Percentiles rank a stretch among this genome's conserved stretches.
phyloP scores from a whole-genome alignment of 2,797 vertebrate genomes.

The Balearica regulorum region DNA sequence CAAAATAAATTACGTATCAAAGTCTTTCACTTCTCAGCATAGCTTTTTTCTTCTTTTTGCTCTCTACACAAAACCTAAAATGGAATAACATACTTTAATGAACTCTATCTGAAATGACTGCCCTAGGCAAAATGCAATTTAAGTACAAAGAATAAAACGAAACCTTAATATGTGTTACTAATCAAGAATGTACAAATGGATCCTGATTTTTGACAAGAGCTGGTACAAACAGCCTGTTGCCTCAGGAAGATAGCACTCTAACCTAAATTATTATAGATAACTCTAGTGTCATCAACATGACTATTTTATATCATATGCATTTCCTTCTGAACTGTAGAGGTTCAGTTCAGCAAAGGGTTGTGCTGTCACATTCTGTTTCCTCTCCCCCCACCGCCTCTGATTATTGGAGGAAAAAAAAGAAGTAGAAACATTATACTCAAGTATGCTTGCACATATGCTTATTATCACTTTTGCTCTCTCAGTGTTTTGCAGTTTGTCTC shows the following conservation, averaged over 20 bases:
- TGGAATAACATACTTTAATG: slow-evolving; percentile 48
- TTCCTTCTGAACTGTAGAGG: neutral
- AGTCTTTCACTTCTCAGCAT: neutral
- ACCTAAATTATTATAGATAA: slow-evolving; percentile 28
- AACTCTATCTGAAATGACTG: slow-evolving; percentile 44
- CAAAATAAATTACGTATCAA: neutral
- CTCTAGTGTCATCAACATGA: neutral
- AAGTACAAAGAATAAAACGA: slow-evolving; percentile 52
- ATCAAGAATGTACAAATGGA: slow-evolving; percentile 41
- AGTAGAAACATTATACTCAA: neutral
- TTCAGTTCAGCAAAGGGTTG: neutral
- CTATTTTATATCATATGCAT: neutral
- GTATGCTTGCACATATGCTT: neutral
- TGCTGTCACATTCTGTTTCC: fast-evolving
- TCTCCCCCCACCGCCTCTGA: neutral
- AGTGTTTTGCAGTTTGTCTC: neutral
- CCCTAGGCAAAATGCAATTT: slow-evolving; percentile 39
- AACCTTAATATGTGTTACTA: slow-evolving; percentile 53
- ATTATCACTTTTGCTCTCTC: neutral
- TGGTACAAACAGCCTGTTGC: slow-evolving; percentile 22
- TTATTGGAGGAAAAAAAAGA: neutral
- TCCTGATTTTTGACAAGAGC: slow-evolving; percentile 38
- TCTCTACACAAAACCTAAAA: slow-evolving; percentile 19
- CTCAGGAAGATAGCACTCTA: slow-evolving; percentile 12
- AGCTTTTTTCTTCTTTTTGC: neutral